Percentiles rank a stretch among this genome's conserved stretches.
Conservation (phyloP, 2,888 invertebrate species). For the Chrysopilus asiliformis region DNA sequence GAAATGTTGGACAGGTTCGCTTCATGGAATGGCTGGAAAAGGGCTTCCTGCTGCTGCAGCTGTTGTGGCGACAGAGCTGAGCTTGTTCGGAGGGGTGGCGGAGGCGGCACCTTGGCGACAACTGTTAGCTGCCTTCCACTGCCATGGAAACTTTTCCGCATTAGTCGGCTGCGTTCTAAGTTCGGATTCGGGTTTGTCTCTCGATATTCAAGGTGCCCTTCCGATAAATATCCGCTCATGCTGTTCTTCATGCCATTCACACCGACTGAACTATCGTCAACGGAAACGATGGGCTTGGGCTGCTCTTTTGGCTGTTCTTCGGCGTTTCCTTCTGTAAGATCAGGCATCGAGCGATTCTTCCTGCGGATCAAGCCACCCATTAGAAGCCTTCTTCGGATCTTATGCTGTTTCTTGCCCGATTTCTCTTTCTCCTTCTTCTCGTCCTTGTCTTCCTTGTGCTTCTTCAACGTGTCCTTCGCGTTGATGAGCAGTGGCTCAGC, state of each 20-base stretch:
- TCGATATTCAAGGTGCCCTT: conserved; percentile 69
- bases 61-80: conserved; percentile 51
- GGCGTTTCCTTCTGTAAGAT: conserved; percentile 65
- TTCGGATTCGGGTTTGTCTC: conserved; percentile 60
- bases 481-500: conserved; percentile 43
- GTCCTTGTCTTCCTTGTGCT: conserved; percentile 45
- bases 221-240: conserved; percentile 69
- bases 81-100: conserved; percentile 75
- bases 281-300: conserved; percentile 40
- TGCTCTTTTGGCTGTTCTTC: conserved; percentile 24
- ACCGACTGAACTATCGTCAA: conserved; percentile 67
- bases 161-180: conserved; percentile 70
- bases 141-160: conserved; percentile 81
- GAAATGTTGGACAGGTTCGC: conserved; percentile 34
- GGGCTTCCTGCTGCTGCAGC: conserved; percentile 22
- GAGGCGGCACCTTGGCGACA: conserved; percentile 71
- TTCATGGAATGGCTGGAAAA: conserved; percentile 30
- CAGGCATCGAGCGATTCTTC: conserved; percentile 86
- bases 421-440: conserved; percentile 58
- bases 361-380: conserved; percentile 82
- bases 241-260: conserved; percentile 39
- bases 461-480: conserved; percentile 40
- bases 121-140: conserved; percentile 70
- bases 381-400: conserved; percentile 69
- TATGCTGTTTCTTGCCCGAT: conserved; percentile 77